Evolutionary conservation across 35 echinoderm and acorn worm species (phyloP).

Genomic region (Holothuria glaberrima): DNA sequence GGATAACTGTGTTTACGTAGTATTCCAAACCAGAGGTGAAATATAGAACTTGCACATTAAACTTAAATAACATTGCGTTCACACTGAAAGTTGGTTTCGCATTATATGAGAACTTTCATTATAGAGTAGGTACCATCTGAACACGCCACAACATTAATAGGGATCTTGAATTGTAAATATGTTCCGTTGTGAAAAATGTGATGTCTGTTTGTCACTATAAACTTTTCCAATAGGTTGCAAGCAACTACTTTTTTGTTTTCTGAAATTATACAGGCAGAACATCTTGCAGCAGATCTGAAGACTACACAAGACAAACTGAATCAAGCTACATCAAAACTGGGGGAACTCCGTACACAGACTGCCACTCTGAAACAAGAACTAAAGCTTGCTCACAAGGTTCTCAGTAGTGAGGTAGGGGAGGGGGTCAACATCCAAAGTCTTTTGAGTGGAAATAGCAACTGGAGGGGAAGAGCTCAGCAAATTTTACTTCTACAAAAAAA

Average conservation of each 20-base stretch:
- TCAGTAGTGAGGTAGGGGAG: constrained; percentile 81
- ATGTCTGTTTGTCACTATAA: not conserved
- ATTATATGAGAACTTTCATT: too few species aligned
- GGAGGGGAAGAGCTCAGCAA: constrained; percentile 89
- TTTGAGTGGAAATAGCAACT: constrained; percentile 67
- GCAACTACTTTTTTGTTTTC: not conserved
- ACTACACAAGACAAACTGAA: constrained; percentile 73
- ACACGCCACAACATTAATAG: too few species aligned
- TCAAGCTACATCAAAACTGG: constrained; percentile 76
- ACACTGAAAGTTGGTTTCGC: too few species aligned
- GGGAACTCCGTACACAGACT: constrained; percentile 80
- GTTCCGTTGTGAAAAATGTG: not conserved
- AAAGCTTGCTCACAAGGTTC: constrained; percentile 83
- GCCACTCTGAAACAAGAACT: constrained; percentile 88
- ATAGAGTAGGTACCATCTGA: too few species aligned
- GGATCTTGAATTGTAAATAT: too few species aligned
- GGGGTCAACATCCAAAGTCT: constrained; percentile 75
- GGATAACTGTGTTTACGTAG: too few species aligned
- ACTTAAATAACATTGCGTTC: too few species aligned
- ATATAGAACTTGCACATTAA: too few species aligned
- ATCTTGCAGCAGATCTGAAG: constrained; percentile 78
- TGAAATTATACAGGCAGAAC: constrained; percentile 23
- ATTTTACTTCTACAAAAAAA: constrained; percentile 87
- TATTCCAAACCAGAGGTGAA: too few species aligned
- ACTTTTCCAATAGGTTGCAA: not conserved